Conservation (phyloP, 2,797 vertebrate species). For the Cossypha caffra region DNA sequence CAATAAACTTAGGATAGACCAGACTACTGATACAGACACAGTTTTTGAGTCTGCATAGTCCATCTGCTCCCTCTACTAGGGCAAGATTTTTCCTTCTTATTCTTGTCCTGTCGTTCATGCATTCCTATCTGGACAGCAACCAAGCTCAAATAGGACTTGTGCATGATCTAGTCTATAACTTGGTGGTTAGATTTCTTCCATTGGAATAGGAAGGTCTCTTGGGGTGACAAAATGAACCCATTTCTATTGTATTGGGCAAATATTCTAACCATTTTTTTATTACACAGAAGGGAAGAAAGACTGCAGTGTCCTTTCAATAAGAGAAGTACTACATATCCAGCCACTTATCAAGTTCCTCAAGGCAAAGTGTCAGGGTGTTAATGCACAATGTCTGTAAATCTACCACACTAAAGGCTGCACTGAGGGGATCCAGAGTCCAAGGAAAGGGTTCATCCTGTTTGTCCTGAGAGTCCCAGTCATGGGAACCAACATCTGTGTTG, state of each 20-base stretch:
- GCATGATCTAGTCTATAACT: rapidly evolving
- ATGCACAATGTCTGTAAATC: not conserved
- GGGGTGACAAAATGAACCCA: not conserved
- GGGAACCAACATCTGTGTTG: not conserved
- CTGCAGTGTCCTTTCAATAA: not conserved
- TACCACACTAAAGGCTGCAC: not conserved
- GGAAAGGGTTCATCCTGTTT: not conserved
- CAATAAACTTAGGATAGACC: not conserved
- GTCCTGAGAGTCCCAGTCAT: not conserved
- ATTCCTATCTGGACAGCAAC: not conserved
- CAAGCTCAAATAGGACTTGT: not conserved
- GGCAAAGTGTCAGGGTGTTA: not conserved
- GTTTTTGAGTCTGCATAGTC: not conserved
- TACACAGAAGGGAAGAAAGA: not conserved
- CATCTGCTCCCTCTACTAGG: not conserved
- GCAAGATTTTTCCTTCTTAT: not conserved
- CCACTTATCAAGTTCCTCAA: not conserved
- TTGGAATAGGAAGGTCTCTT: not conserved
- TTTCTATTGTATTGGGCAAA: not conserved
- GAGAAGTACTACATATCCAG: rapidly evolving
- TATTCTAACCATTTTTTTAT: not conserved
- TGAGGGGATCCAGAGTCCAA: not conserved
- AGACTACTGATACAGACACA: not conserved
- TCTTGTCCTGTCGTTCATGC: not conserved
- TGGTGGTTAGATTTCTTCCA: not conserved